A percentile compares a stretch with the other conserved stretches of the same genome.
These are phyloP conservation scores for Galendromus occidentalis DNA, from an alignment of 1,140 invertebrate genomes.

Conservation along the genomic window DNA sequence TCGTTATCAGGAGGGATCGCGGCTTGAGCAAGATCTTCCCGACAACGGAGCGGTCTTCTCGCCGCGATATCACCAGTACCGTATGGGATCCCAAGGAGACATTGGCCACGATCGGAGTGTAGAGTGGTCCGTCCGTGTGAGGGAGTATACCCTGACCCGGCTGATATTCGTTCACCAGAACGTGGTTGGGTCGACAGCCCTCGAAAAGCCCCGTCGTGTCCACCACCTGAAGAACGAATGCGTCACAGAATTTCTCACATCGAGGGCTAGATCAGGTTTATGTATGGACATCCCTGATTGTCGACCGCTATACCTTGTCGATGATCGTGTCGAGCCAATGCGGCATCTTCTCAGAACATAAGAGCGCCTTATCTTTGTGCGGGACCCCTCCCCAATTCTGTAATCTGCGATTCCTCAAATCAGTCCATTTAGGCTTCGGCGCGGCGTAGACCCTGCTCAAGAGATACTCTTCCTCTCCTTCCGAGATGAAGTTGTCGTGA, in stretches of 20 bases:
- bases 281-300: too few relatives aligned
- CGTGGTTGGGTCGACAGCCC: constrained; percentile 61
- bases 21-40: constrained; percentile 53
- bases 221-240: constrained; percentile 29
- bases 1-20: constrained; percentile 64
- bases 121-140: constrained; percentile 82
- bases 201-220: constrained; percentile 48
- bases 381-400: constrained; percentile 66
- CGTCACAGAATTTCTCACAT: constrained; percentile 12
- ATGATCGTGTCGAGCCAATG: too few relatives aligned
- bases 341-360: constrained; percentile 13
- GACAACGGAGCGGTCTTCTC: constrained; percentile 27
- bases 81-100: constrained; percentile 76
- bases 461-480: constrained; percentile 54
- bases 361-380: constrained; percentile 9
- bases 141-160: constrained; percentile 83
- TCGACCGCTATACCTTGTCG: too few relatives aligned
- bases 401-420: constrained; percentile 63
- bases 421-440: constrained; percentile 90
- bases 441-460: constrained; percentile 42
- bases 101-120: constrained; percentile 76
- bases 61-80: constrained; percentile 40
- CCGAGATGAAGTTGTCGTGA: constrained; percentile 70
- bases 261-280: too few relatives aligned
- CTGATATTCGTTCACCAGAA: constrained; percentile 86